These are phyloP conservation scores for Tamias sibiricus DNA, from an alignment of 2,113 vertebrate species.

Conservation along the genomic window DNA sequence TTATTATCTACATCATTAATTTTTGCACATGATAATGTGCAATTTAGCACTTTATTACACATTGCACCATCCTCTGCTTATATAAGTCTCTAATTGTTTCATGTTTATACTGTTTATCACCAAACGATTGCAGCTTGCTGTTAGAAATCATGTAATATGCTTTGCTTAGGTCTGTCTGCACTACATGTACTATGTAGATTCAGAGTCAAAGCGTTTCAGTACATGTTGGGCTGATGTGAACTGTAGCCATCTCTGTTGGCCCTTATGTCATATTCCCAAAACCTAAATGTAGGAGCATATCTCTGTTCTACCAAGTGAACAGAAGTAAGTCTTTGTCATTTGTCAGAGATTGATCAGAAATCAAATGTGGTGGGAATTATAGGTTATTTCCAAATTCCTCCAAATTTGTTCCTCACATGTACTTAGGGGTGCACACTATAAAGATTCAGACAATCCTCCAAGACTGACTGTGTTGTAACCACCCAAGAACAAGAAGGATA, in stretches of 20 bases:
- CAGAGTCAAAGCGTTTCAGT: not conserved
- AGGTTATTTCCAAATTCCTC: conserved; percentile 3
- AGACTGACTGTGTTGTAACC: not conserved
- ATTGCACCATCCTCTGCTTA: not conserved
- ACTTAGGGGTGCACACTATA: too few species aligned
- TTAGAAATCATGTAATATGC: not conserved
- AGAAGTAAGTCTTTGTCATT: not conserved
- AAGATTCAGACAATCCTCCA: not conserved
- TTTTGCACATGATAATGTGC: not conserved
- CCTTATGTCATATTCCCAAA: not conserved
- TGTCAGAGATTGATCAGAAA: not conserved
- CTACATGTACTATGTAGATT: not conserved
- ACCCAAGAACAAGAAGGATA: not conserved
- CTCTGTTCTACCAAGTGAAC: not conserved
- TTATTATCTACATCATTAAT: not conserved
- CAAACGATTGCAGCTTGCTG: not conserved
- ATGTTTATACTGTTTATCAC: not conserved
- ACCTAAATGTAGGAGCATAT: not conserved
- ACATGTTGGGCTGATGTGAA: not conserved
- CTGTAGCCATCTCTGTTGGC: rapidly evolving
- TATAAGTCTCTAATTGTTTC: not conserved
- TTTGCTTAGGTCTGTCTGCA: not conserved
- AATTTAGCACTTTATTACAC: conserved; percentile 15
- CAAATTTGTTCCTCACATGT: not conserved
- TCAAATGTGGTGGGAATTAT: not conserved